Evolutionary conservation across 2,888 invertebrate species (phyloP), one percentile per base, ranked within the genome.

Genomic region (Allolobophora icterica): DNA sequence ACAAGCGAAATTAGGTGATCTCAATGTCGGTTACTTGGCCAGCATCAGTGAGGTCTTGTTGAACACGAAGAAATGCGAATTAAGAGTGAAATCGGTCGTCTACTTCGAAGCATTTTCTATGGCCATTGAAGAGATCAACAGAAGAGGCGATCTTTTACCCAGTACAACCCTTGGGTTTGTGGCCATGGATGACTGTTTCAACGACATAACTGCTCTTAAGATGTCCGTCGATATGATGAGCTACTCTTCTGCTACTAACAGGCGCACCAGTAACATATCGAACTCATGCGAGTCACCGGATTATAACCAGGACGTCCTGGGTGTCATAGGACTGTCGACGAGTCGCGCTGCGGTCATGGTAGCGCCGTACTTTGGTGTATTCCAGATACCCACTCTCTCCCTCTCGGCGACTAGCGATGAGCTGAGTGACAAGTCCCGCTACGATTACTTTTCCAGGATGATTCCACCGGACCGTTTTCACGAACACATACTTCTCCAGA

Each of bases 331-430:
- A 24, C 91, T 90, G 0, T 17, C 45, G 21, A 84, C 89, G 0
- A 92, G 92, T 89, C 34, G 89, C 30, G 34, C 38, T 33, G 90
- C 92, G 8, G 91, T 92, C 11, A 40, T 90, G 84, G 91, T 92
- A 8, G 71, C 91, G 24, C 89, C 91, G 42, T 71, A 93, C 21
- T 52, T 93, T 84, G 92, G 92, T 19, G 84, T 97, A 89, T 96
- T 96, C 94, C 94, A 95, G 91, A 96, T 96, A 90, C 96, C 96
- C 0, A 97, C 97, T 96, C 92, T 94, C 33, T 94, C 94, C 89
- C 93, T 93, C 35, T 93, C 93, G 5, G 93, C 94, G 8, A 94
- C 94, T 8, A 94, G 93, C 42, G 93, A 94, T 91, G 91, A 93
- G n/a, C 92, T 94, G 0, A 94, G 94, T 90, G 94, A 94, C 92